phyloP scores from a whole-genome alignment of 2,797 vertebrate genomes.

The Epinephelus awoara region DNA sequence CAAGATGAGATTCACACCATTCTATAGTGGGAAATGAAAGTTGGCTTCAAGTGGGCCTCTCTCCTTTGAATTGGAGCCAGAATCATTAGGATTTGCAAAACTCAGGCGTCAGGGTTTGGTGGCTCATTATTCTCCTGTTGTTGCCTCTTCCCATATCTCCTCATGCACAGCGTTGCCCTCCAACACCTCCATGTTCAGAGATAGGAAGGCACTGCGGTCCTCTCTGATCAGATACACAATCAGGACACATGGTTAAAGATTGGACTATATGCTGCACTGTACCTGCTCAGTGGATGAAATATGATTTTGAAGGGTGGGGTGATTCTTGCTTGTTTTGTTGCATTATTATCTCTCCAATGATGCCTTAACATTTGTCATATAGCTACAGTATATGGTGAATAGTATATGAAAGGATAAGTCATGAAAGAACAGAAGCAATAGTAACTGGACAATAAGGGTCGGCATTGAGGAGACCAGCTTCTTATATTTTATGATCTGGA shows the following conservation, averaged over 20 bases:
- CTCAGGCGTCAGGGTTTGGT: constrained; percentile 56
- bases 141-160: constrained; percentile 65
- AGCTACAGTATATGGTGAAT: constrained; percentile 4
- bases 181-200: constrained; percentile 69
- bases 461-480: not conserved
- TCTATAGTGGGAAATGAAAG: constrained; percentile 75
- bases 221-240: constrained; percentile 69
- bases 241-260: constrained; percentile 55
- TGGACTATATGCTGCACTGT: constrained; percentile 41
- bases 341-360: constrained; percentile 60
- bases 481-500: not conserved
- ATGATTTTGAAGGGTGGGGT: constrained; percentile 40
- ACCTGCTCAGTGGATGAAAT: constrained; percentile 59
- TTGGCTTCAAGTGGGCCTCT: constrained; percentile 70
- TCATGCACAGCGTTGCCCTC: constrained; percentile 62
- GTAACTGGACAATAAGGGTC: not conserved
- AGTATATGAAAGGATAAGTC: constrained; percentile 25
- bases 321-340: constrained; percentile 62
- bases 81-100: constrained; percentile 82
- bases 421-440: not conserved
- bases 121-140: constrained; percentile 74
- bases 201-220: constrained; percentile 55
- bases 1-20: constrained; percentile 77
- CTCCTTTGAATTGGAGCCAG: constrained; percentile 71
- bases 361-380: constrained; percentile 46